These are phyloP conservation scores for Capromys pilorides DNA, from an alignment of 2,797 vertebrate species.

Conservation along the genomic window DNA sequence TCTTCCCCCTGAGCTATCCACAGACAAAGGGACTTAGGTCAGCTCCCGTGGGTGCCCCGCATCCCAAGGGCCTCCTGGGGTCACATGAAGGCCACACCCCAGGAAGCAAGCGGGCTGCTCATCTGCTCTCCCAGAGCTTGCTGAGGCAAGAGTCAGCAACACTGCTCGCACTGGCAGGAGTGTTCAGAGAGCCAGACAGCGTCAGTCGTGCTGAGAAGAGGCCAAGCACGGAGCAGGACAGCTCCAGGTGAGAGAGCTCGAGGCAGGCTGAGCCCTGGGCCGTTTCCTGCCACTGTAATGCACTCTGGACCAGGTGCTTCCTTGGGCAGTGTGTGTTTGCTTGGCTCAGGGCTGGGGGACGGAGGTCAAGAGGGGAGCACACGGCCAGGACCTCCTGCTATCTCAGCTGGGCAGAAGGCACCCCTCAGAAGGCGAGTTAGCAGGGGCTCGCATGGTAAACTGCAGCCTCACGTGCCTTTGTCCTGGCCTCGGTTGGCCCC, in stretches of 20 bases:
- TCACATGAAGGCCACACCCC: not conserved
- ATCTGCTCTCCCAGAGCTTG: no score
- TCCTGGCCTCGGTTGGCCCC: no score
- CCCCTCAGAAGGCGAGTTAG: no score
- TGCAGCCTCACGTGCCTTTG: no score
- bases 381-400: no score
- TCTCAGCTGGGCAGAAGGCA: no score
- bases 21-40: not conserved
- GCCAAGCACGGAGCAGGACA: not conserved
- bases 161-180: not conserved
- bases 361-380: no score
- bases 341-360: no score
- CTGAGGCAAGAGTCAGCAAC: not conserved
- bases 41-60: no score
- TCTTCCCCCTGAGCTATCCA: not conserved
- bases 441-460: no score
- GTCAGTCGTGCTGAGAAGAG: not conserved
- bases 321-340: no score
- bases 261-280: accelerated
- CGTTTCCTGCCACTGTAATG: not conserved
- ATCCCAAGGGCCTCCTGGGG: not conserved
- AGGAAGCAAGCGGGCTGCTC: not conserved
- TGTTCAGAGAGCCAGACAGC: not conserved
- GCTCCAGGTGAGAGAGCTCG: accelerated
- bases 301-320: not conserved